Base-by-base conservation (phyloP, 1,140 invertebrate species). In the Diplogasteroides magnus region DNA sequence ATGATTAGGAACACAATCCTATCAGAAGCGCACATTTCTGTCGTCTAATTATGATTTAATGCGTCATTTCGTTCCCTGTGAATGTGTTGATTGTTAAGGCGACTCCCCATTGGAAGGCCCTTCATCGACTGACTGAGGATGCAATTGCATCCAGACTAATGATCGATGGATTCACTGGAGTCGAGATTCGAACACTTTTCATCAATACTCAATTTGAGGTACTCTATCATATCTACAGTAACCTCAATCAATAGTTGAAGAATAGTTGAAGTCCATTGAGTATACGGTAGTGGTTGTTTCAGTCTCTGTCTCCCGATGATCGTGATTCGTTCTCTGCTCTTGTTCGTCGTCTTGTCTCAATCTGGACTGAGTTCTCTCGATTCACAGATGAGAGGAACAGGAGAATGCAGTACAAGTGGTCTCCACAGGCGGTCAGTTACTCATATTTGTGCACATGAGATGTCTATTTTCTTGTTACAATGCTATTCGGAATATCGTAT, bases 101-200 rank as follows among this genome's bases (percentile, higher is more conserved):
- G n/a, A 60, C 67, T 29, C 72, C 62, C 2, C 67, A 66, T 48
- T 77, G 76, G 76, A 28, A 55, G 15, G 55, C 73, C 26, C 15
- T 74, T 1, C 55, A 62, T 11, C 67, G 76, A 26, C 57, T 77
- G 14, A 70, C 77, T 28, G 74, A 72, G 0, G 76, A 77, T 56
- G 58, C 32, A 14, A 71, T 77, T 25, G 27, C 68, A 57, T 55
- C 75, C 23, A 31, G 76, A 23, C 68, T 64, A 26, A 56, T 71
- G 0, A 28, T 58, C n/a, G 64, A 68, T 68, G 13, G 15, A 2
- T 27, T 26, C 19, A 27, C 56, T 23, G 31, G 31, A 11, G 28
- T 28, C 14, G 28, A 32, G 13, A 55, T 71, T 56, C 19, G 69
- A 6, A 66, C 48, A 28, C 23, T 31, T 19, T 27, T 71, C 19